phyloP scores from a whole-genome alignment of 2,888 invertebrate species.

The Esperia sulphurella region DNA sequence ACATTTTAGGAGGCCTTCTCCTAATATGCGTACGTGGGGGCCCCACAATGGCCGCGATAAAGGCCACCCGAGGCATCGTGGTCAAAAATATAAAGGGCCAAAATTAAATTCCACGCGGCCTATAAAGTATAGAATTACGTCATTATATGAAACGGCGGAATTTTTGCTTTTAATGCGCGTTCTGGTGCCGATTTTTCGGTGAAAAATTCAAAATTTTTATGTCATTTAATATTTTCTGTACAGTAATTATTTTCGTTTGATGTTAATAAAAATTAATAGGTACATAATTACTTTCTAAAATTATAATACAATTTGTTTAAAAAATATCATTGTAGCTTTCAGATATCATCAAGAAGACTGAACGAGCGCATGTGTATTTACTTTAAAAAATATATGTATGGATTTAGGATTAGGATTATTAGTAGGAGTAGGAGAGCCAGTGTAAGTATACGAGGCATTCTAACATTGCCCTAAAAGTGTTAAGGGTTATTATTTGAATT shows the following conservation, averaged over 20 bases:
- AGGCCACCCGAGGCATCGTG: conserved; percentile 39
- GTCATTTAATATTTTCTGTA: not conserved
- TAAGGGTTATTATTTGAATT: no score
- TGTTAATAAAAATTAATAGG: no score
- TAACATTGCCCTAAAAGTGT: no score
- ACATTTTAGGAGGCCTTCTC: conserved; percentile 53
- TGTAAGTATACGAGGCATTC: no score
- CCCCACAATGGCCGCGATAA: conserved; percentile 50
- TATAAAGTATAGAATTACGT: conserved; percentile 74
- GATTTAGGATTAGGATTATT: no score
- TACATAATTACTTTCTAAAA: no score
- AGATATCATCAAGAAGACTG: no score
- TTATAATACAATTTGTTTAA: no score
- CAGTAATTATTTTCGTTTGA: not conserved
- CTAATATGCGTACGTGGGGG: conserved; percentile 65
- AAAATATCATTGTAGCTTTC: no score
- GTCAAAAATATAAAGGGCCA: conserved; percentile 68
- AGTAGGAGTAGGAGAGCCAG: no score
- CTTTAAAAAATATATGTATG: no score
- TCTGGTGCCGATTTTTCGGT: not conserved
- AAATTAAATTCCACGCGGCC: conserved; percentile 68
- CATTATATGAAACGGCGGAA: conserved; percentile 47
- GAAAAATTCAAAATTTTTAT: not conserved
- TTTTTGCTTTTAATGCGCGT: conserved; percentile 20
- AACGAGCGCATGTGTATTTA: no score